Conservation (phyloP, 37 sponge, comb jelly and placozoan species). For the Oscarella lobularis region DNA sequence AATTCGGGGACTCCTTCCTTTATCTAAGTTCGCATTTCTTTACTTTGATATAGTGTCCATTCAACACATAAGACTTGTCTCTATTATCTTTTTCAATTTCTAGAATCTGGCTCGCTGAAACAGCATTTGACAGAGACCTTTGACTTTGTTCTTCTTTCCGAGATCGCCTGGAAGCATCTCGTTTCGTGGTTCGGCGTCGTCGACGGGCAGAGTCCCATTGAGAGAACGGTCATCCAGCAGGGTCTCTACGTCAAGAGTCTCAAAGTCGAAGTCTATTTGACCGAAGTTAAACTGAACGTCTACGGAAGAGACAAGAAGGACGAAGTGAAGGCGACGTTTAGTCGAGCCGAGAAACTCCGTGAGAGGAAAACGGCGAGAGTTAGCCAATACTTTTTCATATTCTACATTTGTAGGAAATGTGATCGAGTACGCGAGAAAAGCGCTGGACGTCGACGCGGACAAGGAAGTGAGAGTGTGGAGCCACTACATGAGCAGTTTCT, state of each 20-base stretch:
- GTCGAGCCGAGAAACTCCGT: slow-evolving; percentile 55
- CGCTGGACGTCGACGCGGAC: too few relatives aligned
- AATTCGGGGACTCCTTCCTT: too few relatives aligned
- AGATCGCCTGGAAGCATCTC: slow-evolving; percentile 58
- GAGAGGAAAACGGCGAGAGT: too few relatives aligned
- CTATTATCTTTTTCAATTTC: too few relatives aligned
- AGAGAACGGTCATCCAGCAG: slow-evolving; percentile 51
- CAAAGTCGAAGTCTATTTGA: slow-evolving; percentile 80
- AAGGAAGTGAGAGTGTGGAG: slow-evolving; percentile 71
- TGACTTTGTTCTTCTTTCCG: slow-evolving; percentile 40
- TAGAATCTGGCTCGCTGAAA: too few relatives aligned
- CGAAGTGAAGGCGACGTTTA: slow-evolving; percentile 27
- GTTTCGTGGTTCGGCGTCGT: slow-evolving; percentile 41
- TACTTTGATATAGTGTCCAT: background rate
- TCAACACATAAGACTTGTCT: too few relatives aligned
- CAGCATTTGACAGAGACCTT: background rate
- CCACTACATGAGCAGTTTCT: slow-evolving; percentile 60
- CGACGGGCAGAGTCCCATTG: slow-evolving; percentile 19
- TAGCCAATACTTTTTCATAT: too few relatives aligned
- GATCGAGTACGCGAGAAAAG: too few relatives aligned
- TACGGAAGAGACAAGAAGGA: slow-evolving; percentile 28
- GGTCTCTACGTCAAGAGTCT: slow-evolving; percentile 69
- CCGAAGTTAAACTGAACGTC: slow-evolving; percentile 50
- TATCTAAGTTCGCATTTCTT: background rate
- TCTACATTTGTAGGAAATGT: too few relatives aligned